Evolutionary conservation across 1,140 invertebrate species (phyloP), one percentile per base, ranked within the genome.

Genomic region (Papilio dardanus): DNA sequence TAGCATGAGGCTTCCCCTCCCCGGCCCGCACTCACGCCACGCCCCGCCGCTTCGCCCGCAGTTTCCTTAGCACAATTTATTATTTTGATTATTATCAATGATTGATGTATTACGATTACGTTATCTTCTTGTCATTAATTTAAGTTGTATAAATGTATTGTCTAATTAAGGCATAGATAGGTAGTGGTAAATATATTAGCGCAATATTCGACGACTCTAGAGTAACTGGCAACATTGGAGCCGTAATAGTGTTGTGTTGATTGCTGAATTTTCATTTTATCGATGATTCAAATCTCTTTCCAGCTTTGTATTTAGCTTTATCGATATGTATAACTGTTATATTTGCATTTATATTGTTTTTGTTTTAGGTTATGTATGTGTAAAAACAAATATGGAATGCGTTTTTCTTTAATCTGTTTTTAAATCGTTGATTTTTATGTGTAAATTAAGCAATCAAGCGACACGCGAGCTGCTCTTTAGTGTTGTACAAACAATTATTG

Each of bases 121-220:
- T 91, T 92, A 88, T 87, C 88, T 88, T 92, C 91, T 92, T 91
- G 91, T 92, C 91, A 92, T 90, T 92, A 92, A 87, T 89, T 91
- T 92, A 92, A 92, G 91, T 92, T 92, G 89, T 92, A 91, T 91
- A 92, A 92, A 91, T 91, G 86, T 92, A 91, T 87, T 87, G 89
- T 92, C 88, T 91, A 90, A 86, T 88, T 91, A 91, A 92, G 89
- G 85, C 83, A 89, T 92, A 92, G 91, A 83, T 92, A 92, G 90
- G 86, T 91, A 92, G 88, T 86, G 86, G 87, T 91, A 91, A 92
- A 88, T 90, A 88, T 86, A 90, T 86, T 92, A 91, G 89, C 84
- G 86, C 82, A 88, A 91, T 88, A 88, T 81, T 88, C 82, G 86
- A 85, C 83, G 80, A 86, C 87, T 77, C 79, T 91, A 90, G 86